Conservation (phyloP, 2,797 vertebrate species). For the Jordanella pulchra region DNA sequence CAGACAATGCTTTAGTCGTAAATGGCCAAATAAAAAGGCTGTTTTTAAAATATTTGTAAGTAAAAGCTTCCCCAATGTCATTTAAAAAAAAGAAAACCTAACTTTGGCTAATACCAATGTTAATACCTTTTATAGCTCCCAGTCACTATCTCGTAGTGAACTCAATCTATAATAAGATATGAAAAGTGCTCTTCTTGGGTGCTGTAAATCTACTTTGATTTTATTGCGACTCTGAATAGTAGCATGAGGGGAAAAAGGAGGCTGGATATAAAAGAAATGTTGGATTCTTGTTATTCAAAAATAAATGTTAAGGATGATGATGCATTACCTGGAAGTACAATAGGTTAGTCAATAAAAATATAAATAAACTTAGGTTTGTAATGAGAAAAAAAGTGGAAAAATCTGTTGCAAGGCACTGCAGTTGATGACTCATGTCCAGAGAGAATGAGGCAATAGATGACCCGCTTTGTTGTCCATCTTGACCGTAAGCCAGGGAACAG, state of each 20-base stretch:
- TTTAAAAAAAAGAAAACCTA: no score
- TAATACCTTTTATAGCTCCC: no score
- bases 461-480: conserved; percentile 67
- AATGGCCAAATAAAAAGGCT: no score
- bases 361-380: neutral
- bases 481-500: conserved; percentile 53
- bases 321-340: neutral
- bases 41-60: no score
- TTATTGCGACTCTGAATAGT: no score
- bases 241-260: no score
- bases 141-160: neutral
- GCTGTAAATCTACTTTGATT: no score
- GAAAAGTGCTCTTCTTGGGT: no score
- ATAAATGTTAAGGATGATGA: neutral
- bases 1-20: no score
- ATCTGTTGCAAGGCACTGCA: neutral
- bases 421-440: conserved; percentile 53
- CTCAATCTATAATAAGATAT: no score
- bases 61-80: no score
- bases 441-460: conserved; percentile 49
- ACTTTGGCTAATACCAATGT: no score
- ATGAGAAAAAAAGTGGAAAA: neutral
- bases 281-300: neutral
- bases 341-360: neutral
- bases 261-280: neutral